Percentiles rank a stretch among this genome's conserved stretches.
These are phyloP conservation scores for Romanogobio albipinnatus DNA, from an alignment of 2,113 vertebrate species.

Conservation along the genomic window DNA sequence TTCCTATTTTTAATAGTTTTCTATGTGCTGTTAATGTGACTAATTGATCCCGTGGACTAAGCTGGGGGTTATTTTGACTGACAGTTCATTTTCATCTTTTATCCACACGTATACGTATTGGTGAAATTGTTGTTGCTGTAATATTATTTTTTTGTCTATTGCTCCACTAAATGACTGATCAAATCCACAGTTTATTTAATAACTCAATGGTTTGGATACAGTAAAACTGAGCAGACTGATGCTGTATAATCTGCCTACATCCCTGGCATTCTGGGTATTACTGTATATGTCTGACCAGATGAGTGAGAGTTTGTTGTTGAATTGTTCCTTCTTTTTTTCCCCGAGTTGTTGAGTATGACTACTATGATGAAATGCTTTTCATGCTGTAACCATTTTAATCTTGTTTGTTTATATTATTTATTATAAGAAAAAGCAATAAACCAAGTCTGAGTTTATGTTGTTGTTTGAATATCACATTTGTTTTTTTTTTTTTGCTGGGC, in stretches of 20 bases:
- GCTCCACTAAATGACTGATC: background rate
- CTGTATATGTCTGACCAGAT: background rate
- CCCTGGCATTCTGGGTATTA: background rate
- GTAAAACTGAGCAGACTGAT: background rate
- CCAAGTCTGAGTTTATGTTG: conserved; percentile 38
- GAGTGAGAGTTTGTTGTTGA: conserved; percentile 7
- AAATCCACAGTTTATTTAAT: conserved; percentile 1
- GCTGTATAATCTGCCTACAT: background rate
- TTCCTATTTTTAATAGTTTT: background rate
- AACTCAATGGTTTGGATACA: background rate
- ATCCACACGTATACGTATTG: conserved; percentile 13
- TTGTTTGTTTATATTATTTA: conserved; percentile 77
- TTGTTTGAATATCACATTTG: background rate
- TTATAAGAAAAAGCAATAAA: conserved; percentile 78
- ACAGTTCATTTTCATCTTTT: conserved; percentile 9
- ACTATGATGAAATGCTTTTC: conserved; percentile 9
- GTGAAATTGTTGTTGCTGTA: conserved; percentile 14
- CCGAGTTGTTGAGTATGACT: conserved; percentile 14
- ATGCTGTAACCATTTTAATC: conserved; percentile 51
- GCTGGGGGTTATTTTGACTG: conserved; percentile 26
- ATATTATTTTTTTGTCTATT: background rate
- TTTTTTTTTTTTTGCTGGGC: background rate
- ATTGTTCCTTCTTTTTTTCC: background rate
- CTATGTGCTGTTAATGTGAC: conserved; percentile 28
- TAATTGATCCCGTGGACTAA: conserved; percentile 43